Percentiles rank a stretch among this genome's conserved stretches.
phyloP scores from a whole-genome alignment of 2,113 vertebrate species.

The Hirundichthys speculiger region DNA sequence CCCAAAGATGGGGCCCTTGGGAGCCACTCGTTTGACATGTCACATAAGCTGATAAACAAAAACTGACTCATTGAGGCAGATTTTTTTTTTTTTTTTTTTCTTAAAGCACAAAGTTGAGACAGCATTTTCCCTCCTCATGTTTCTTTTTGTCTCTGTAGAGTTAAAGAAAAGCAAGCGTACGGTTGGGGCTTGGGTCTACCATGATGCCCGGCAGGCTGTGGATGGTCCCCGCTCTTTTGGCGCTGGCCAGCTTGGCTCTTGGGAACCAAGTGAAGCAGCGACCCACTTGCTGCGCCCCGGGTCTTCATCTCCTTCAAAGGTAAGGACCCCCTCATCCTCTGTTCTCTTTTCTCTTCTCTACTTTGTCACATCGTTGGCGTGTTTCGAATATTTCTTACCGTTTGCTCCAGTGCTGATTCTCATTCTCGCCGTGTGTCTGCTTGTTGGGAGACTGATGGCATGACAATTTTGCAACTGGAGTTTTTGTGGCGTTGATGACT shows the following conservation, averaged over 20 bases:
- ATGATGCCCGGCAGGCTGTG: conserved; percentile 76
- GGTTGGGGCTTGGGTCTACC: conserved; percentile 57
- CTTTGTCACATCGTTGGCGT: not conserved
- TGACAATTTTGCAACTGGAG: conserved; percentile 41
- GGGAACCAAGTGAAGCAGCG: conserved; percentile 67
- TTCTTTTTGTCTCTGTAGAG: conserved; percentile 57
- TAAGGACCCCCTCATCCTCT: conserved; percentile 47
- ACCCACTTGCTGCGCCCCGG: conserved; percentile 77
- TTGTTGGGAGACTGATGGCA: conserved; percentile 30
- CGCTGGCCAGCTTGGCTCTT: conserved; percentile 57
- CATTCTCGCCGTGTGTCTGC: conserved; percentile 32
- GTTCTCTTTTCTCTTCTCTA: too few relatives aligned
- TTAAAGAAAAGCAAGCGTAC: not conserved
- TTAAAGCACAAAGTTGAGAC: conserved; percentile 1
- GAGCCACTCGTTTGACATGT: conserved; percentile 33
- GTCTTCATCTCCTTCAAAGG: conserved; percentile 85
- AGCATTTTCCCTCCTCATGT: conserved; percentile 23
- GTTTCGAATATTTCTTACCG: not conserved
- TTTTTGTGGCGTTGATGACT: conserved; percentile 33
- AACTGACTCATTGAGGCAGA: conserved; percentile 11
- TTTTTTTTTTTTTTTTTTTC: not conserved
- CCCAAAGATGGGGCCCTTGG: conserved; percentile 35
- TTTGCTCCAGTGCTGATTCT: conserved; percentile 5
- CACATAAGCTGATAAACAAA: conserved; percentile 42
- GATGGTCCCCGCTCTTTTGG: conserved; percentile 71